Conservation (phyloP, 2,888 invertebrate genomes). For the Cataglyphis altisquamis region DNA sequence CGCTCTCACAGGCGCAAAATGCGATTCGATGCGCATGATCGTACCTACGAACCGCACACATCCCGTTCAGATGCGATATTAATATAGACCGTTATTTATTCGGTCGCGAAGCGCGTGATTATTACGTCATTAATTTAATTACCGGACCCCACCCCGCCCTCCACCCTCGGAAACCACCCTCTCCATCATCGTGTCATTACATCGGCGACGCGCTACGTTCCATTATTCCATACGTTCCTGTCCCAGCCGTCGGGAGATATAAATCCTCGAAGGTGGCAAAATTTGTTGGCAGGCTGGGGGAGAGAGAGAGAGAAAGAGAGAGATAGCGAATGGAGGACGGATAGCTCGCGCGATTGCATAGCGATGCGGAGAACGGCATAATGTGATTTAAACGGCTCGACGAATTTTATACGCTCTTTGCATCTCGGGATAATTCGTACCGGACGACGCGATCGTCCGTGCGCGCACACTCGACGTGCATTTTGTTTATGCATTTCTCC, state of each 20-base stretch:
- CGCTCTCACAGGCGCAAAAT: slow-evolving; percentile 56
- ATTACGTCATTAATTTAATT: slow-evolving; percentile 79
- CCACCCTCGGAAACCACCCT: slow-evolving; percentile 17
- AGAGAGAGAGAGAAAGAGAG: too few relatives aligned
- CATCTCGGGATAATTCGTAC: slow-evolving; percentile 50
- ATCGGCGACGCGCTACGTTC: slow-evolving; percentile 27
- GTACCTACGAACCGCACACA: slow-evolving; percentile 23
- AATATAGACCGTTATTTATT: slow-evolving; percentile 78
- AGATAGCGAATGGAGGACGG: neutral
- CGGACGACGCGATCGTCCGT: slow-evolving; percentile 40
- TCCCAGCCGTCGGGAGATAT: slow-evolving; percentile 53
- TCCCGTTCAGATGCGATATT: slow-evolving; percentile 76
- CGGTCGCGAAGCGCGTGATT: slow-evolving; percentile 71
- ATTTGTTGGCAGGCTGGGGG: slow-evolving; percentile 3
- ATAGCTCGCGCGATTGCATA: slow-evolving; percentile 36
- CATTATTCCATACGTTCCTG: slow-evolving; percentile 50
- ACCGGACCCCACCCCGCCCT: slow-evolving; percentile 11
- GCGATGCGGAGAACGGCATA: slow-evolving; percentile 30
- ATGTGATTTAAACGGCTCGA: slow-evolving; percentile 58
- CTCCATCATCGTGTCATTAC: slow-evolving; percentile 36
- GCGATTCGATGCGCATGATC: slow-evolving; percentile 63
- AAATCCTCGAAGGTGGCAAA: slow-evolving; percentile 59
- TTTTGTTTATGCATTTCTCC: slow-evolving; percentile 47
- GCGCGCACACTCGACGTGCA: slow-evolving; percentile 1
- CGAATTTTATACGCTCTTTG: slow-evolving; percentile 59